These are phyloP conservation scores for Galaxias olidus DNA, from an alignment of 2,797 vertebrate genomes.

Conservation along the genomic window DNA sequence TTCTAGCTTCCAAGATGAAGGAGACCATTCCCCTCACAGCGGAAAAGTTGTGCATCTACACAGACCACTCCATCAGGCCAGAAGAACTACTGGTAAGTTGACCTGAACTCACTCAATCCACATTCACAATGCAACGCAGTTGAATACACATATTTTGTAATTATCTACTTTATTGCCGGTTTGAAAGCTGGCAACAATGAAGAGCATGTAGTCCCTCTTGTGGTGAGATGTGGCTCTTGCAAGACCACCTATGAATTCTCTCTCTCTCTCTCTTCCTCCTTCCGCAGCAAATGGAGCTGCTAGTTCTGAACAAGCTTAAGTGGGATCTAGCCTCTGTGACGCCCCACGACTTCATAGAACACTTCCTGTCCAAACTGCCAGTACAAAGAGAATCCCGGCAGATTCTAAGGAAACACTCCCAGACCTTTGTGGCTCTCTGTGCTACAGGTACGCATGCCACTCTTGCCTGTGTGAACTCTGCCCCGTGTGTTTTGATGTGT, in stretches of 20 bases:
- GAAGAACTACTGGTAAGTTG: slow-evolving; percentile 93
- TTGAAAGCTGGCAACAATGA: not conserved
- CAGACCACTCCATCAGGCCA: slow-evolving; percentile 96
- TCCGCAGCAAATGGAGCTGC: slow-evolving; percentile 90
- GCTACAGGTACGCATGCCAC: slow-evolving; percentile 85
- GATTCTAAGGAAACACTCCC: slow-evolving; percentile 91
- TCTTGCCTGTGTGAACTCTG: not conserved
- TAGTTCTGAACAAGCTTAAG: slow-evolving; percentile 92
- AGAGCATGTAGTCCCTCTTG: slow-evolving; percentile 14
- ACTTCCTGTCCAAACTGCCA: slow-evolving; percentile 90
- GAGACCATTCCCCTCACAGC: slow-evolving; percentile 97
- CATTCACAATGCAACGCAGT: not conserved
- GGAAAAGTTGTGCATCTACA: slow-evolving; percentile 98
- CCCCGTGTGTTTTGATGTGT: not conserved
- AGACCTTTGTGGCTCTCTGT: slow-evolving; percentile 94
- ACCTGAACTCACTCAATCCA: not conserved
- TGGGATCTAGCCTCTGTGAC: slow-evolving; percentile 94
- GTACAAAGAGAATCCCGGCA: slow-evolving; percentile 83
- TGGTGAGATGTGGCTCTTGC: slow-evolving; percentile 6
- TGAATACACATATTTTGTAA: not conserved
- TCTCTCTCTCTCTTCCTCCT: not conserved
- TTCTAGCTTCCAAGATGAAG: slow-evolving; percentile 98
- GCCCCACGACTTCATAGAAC: slow-evolving; percentile 93
- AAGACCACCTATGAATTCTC: not conserved
- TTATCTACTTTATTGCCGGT: no score